Evolutionary conservation across 2,888 invertebrate genomes (phyloP).

Genomic region (Argyresthia albistria): DNA sequence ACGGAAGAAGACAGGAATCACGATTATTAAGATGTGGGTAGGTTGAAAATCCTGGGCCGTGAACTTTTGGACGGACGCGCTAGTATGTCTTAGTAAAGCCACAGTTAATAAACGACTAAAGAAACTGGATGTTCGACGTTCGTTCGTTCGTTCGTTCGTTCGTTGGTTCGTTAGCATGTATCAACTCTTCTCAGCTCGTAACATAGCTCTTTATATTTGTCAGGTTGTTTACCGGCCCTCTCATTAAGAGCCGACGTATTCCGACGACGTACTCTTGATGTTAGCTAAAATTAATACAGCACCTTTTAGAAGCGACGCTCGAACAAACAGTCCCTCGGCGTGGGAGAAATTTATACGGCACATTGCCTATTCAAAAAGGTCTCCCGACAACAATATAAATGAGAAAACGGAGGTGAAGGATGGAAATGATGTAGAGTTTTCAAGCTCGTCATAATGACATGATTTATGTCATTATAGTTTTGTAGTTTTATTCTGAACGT

Average conservation of each 20-base stretch:
- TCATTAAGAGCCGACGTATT: constrained; percentile 50
- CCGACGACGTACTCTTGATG: constrained; percentile 41
- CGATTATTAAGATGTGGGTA: too few relatives aligned
- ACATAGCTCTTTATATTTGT: constrained; percentile 2
- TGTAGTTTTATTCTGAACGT: background rate
- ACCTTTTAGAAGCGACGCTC: constrained; percentile 51
- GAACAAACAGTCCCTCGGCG: constrained; percentile 28
- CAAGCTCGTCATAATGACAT: background rate
- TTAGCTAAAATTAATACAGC: constrained; percentile 61
- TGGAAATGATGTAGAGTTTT: constrained; percentile 17
- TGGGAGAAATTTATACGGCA: constrained; percentile 56
- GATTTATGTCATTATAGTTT: background rate
- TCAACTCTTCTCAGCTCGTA: background rate
- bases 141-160: too few relatives aligned
- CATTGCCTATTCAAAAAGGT: constrained; percentile 65
- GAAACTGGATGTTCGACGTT: too few relatives aligned
- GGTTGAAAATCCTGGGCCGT: too few relatives aligned
- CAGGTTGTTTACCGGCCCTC: constrained; percentile 38
- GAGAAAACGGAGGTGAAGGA: constrained; percentile 28
- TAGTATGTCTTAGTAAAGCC: too few relatives aligned
- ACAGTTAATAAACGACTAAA: too few relatives aligned
- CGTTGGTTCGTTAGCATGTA: too few relatives aligned
- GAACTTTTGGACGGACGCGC: too few relatives aligned
- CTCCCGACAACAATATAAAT: constrained; percentile 47
- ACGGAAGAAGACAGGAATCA: too few relatives aligned